Conservation (phyloP, 64 coral and sea anemone species). For the Porites australiensis region DNA sequence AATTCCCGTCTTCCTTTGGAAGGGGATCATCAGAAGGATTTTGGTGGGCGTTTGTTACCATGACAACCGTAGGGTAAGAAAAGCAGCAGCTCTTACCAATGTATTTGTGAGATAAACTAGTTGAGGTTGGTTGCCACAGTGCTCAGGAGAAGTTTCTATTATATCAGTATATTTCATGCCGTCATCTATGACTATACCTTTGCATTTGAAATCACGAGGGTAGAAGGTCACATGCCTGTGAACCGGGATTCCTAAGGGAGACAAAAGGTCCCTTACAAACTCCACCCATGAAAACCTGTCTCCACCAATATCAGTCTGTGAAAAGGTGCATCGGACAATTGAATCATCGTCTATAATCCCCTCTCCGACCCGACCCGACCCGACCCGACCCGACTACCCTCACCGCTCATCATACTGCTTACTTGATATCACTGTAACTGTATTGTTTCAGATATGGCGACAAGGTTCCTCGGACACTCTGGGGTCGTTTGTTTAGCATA, state of each 20-base stretch:
- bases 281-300: no score
- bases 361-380: not conserved
- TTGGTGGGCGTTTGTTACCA: constrained; percentile 38
- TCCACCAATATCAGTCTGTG: no score
- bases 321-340: no score
- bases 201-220: no score
- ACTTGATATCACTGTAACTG: not conserved
- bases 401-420: not conserved
- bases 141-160: no score
- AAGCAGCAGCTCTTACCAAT: not conserved
- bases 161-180: no score
- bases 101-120: no score
- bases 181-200: no score
- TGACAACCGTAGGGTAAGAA: constrained; percentile 39
- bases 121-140: no score
- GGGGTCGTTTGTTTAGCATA: constrained; percentile 52
- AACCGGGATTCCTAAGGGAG: no score
- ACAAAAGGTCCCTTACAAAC: no score
- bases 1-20: constrained; percentile 34
- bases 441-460: constrained; percentile 58
- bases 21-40: constrained; percentile 22
- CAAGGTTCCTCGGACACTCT: constrained; percentile 38
- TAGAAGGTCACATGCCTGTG: no score
- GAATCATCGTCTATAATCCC: not conserved
- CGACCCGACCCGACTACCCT: not conserved